Evolutionary conservation across 2,888 invertebrate species (phyloP), one percentile per base, ranked within the genome.

Genomic region (Brachylomia viminalis): DNA sequence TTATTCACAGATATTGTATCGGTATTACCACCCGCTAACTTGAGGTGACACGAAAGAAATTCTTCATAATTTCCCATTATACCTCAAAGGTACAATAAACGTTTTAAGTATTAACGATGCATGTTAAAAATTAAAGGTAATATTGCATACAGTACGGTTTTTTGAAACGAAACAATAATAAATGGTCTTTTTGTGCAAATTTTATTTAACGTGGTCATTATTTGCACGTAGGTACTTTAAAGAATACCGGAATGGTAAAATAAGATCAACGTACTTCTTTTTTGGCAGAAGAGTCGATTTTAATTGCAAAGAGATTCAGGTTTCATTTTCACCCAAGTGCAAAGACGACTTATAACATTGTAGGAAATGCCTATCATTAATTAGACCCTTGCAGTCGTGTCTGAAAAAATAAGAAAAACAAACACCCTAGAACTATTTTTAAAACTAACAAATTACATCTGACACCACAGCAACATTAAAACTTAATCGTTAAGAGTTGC

Each of bases 1-100:
- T 95, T 95, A 95, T 95, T 93, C 94, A 94, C 95, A 95, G 94
- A 93, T 95, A 95, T 95, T 95, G 93, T 94, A 91, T 92, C 90
- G 90, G 91, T 91, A 91, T 92, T 94, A 95, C 95, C 96, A 95
- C 95, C 96, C 95, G 95, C 95, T 94, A 94, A 93, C 93, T 91
- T 92, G 93, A 94, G 94, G 93, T 94, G 93, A 93, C 92, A 92
- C 92, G 89, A 93, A 94, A 89, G 86, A 90, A 91, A 92, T 93
- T 90, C 91, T 87, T 90, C 87, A 89, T 91, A 90, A 90, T 89
- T 89, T 86, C 86, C 86, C 87, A 89, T 88, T 84, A 86, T 86
- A 86, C 87, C 88, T 86, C 78, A 86, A 90, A 89, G 79, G 83
- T 81, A 87, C 77, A 87, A 87, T 84, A 80, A 79, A 79, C 70